These are phyloP conservation scores for Diuraphis noxia DNA, from an alignment of 1,140 invertebrate species.

Conservation along the genomic window DNA sequence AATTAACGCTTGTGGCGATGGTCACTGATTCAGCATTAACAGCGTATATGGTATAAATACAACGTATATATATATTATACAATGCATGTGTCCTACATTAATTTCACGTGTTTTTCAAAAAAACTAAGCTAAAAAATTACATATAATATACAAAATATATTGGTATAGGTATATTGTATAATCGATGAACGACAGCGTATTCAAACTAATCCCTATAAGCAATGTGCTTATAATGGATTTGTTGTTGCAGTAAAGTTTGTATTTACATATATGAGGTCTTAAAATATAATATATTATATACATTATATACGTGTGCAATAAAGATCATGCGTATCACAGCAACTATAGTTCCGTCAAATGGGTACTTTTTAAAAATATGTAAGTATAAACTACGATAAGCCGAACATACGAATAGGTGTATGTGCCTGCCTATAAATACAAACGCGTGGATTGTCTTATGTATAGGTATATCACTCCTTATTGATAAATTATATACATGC, in stretches of 20 bases:
- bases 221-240: no score
- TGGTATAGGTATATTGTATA: neutral
- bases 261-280: neutral
- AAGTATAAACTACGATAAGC: neutral
- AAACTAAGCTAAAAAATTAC: conserved; percentile 2
- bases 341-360: neutral
- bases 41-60: neutral
- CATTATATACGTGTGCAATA: neutral
- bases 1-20: conserved; percentile 15
- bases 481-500: no score
- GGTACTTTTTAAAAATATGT: neutral
- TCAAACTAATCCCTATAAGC: neutral
- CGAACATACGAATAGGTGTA: neutral
- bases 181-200: neutral
- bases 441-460: no score
- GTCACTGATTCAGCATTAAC: neutral
- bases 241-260: neutral
- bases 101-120: neutral
- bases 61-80: neutral
- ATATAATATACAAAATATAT: neutral
- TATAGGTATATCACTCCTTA: no score
- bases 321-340: neutral
- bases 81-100: neutral
- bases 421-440: neutral
- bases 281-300: no score